Evolutionary conservation across 2,888 invertebrate species (phyloP).

Genomic region (Achlya flavicornis): DNA sequence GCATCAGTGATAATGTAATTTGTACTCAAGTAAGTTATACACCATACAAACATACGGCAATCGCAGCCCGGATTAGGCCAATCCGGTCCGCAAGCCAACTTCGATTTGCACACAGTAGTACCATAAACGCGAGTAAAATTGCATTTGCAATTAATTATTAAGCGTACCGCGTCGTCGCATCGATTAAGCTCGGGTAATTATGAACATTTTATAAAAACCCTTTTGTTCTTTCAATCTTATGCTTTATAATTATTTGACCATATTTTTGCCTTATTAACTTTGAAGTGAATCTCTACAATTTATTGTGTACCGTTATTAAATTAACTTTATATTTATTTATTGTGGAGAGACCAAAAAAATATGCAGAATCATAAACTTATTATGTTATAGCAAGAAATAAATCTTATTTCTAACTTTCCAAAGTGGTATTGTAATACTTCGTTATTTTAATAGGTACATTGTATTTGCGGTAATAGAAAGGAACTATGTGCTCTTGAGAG

Average conservation of each 20-base stretch:
- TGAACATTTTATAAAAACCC: not conserved
- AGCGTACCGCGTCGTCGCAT: slow-evolving; percentile 20
- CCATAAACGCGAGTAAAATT: slow-evolving; percentile 21
- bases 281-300: no score
- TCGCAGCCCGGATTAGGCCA: not conserved
- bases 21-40: not conserved
- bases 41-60: not conserved
- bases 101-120: slow-evolving; percentile 16
- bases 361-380: no score
- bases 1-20: not conserved
- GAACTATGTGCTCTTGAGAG: no score
- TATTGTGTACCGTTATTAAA: no score
- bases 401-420: no score
- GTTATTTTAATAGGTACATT: no score
- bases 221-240: not conserved
- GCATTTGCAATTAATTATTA: slow-evolving; percentile 24
- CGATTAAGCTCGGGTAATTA: slow-evolving; percentile 20
- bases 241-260: not conserved
- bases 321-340: no score
- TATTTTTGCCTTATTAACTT: not conserved
- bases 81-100: slow-evolving; percentile 7
- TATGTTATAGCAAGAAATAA: no score
- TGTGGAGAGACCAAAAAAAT: no score
- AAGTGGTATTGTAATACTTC: no score
- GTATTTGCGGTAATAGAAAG: no score